Percentiles rank a stretch among this genome's conserved stretches.
These are phyloP conservation scores for Adineta ricciae DNA, from an alignment of 2,888 invertebrate species.

Conservation along the genomic window DNA sequence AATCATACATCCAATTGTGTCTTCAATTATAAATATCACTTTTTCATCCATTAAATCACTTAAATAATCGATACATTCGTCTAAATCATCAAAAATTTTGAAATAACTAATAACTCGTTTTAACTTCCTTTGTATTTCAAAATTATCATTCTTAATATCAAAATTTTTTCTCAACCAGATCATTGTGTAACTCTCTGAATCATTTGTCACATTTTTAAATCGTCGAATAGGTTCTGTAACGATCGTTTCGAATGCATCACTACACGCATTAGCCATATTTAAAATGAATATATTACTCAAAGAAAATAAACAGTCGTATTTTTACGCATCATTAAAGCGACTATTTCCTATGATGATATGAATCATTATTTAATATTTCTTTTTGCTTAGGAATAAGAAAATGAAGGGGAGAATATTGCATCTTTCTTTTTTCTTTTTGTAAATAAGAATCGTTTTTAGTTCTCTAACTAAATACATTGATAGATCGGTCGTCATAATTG, in stretches of 20 bases:
- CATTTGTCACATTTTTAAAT: not conserved
- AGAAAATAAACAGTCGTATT: too few relatives aligned
- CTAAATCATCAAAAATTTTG: not conserved
- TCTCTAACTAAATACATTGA: too few relatives aligned
- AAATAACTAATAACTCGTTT: not conserved
- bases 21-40: not conserved
- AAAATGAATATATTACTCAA: too few relatives aligned
- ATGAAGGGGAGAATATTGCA: too few relatives aligned
- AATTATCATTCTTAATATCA: not conserved
- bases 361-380: too few relatives aligned
- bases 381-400: too few relatives aligned
- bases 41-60: not conserved
- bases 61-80: not conserved
- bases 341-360: too few relatives aligned
- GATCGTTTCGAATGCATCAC: not conserved
- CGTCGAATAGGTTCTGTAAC: not conserved
- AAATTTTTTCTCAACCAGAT: not conserved
- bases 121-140: not conserved
- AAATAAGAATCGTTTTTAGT: too few relatives aligned
- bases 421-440: too few relatives aligned
- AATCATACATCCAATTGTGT: not conserved
- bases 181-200: not conserved
- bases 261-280: not conserved
- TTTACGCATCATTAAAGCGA: too few relatives aligned
- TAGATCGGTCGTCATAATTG: too few relatives aligned